Percentiles rank a stretch among this genome's conserved stretches.
Conservation (phyloP, 1,140 invertebrate genomes). For the Philaenus spumarius region DNA sequence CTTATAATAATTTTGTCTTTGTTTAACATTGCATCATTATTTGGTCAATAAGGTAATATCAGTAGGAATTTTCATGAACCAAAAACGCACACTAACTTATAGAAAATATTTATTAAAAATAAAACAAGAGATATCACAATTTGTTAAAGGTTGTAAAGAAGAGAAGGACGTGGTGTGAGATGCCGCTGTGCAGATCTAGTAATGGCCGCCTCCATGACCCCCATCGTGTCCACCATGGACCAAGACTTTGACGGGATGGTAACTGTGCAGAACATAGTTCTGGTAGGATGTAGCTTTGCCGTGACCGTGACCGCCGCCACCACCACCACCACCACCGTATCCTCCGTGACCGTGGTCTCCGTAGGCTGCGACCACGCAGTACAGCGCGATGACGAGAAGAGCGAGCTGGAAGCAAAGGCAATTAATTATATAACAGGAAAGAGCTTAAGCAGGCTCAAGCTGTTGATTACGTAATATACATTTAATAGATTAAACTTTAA, state of each 20-base stretch:
- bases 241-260: constrained; percentile 25
- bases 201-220: background rate
- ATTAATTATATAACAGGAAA: no score
- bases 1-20: no score
- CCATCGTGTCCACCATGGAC: background rate
- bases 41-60: no score
- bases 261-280: constrained; percentile 27
- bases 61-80: no score
- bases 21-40: no score
- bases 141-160: background rate
- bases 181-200: background rate
- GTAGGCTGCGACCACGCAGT: background rate
- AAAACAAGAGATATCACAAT: no score
- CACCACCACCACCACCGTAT: constrained; percentile 8
- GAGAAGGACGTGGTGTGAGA: background rate
- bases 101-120: no score
- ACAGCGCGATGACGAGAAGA: background rate
- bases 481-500: no score
- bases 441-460: no score
- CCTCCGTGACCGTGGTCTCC: background rate
- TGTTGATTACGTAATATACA: no score
- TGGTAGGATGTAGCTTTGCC: constrained; percentile 30
- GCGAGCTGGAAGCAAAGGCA: background rate
- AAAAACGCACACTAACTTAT: no score
- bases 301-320: constrained; percentile 21